Evolutionary conservation across 2,888 invertebrate species (phyloP), one percentile per base, ranked within the genome.

Genomic region (Drosophila nigricruria): DNA sequence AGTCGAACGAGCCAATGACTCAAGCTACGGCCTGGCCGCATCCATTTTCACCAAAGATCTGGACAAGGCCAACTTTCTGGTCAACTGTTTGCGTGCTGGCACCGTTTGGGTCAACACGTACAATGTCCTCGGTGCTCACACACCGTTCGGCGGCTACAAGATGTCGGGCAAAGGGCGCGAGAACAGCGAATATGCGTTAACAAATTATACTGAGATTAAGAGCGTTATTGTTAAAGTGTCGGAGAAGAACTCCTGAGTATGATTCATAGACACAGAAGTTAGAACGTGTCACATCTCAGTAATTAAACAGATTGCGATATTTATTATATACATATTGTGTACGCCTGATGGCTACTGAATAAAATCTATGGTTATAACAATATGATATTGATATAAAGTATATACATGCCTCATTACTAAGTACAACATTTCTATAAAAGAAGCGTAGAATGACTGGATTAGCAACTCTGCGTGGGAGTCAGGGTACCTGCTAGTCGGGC

Each of bases 141-240:
- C 96, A 27, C 99, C 99, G 0, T 99, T 99, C 93, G 99, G 99
- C 47, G 99, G 99, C 1, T 99, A 95, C 94, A 98, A 98, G 93
- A 96, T 97, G 95, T 98, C 98, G 0, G 99, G 99, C 5, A 94
- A 97, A 88, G 99, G 99, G 1, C 95, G 99, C 65, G 99, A 99
- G 94, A 95, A 97, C 91, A 97, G 98, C 49, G 97, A 98, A 90
- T 98, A 99, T 93, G 99, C 98, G 27, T 94, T 99, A 70, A 94
- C 95, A 76, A 97, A 97, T 84, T 99, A 99, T 93, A 97, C 97
- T 0, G 99, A 99, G 94, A 96, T 98, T 5, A 99, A 99, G 94
- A 95, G 96, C 59, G 97, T 98, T 42, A 94, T 97, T 86, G 94
- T 95, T 58, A 96, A 96, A 90, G 90, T 96, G 23, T 94, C 94